A percentile compares a stretch with the other conserved stretches of the same genome.
These are phyloP conservation scores for Drosophila auraria DNA, from an alignment of 1,140 invertebrate genomes.

Conservation along the genomic window DNA sequence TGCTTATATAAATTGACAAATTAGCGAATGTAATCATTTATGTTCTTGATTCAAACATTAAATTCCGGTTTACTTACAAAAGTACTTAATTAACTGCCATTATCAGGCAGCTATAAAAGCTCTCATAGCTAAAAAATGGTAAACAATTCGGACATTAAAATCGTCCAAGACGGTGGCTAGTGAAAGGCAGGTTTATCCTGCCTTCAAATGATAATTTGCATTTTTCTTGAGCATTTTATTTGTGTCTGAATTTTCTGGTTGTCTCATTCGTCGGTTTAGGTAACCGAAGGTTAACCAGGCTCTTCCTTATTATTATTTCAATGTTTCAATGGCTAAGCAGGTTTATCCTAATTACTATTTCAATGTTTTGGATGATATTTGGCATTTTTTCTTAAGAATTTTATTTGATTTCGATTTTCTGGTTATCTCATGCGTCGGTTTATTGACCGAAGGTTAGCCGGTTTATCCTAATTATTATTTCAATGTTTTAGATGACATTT, in stretches of 20 bases:
- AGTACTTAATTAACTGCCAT: constrained; percentile 2
- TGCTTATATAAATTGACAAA: background rate
- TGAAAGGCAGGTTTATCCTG: background rate
- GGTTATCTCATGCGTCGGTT: too few relatives aligned
- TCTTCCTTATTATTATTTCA: background rate
- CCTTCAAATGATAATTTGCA: background rate
- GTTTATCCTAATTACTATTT: background rate
- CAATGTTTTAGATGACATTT: too few relatives aligned
- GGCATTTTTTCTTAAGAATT: background rate
- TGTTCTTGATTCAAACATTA: constrained; percentile 7
- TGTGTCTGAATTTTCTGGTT: too few relatives aligned
- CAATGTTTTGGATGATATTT: background rate
- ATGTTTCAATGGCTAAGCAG: background rate
- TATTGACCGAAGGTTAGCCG: too few relatives aligned
- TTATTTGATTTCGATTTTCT: too few relatives aligned
- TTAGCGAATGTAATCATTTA: background rate
- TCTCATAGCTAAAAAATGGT: background rate
- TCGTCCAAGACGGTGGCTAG: background rate
- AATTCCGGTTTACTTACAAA: constrained; percentile 1
- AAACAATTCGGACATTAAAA: background rate
- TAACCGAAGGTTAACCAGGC: too few relatives aligned
- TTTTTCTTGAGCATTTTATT: background rate
- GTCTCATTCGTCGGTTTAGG: too few relatives aligned
- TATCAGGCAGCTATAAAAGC: background rate
- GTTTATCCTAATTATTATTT: too few relatives aligned